Conservation (phyloP, 2,888 invertebrate species). For the Drosophila anomelani region DNA sequence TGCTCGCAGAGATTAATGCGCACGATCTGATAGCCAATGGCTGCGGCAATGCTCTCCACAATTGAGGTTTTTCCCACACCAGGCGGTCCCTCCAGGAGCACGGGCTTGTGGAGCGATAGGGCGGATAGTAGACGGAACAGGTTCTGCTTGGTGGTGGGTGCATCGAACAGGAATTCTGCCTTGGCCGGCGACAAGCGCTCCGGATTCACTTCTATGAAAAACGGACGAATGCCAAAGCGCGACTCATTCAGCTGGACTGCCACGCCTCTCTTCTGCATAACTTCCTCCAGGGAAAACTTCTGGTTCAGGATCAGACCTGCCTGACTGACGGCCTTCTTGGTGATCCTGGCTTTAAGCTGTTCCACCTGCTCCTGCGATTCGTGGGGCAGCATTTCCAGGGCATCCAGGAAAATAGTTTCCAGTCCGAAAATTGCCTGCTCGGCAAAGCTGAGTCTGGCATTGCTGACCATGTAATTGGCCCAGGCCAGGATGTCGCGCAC, state of each 20-base stretch:
- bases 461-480: conserved; percentile 92
- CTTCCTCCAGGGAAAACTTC: conserved; percentile 80
- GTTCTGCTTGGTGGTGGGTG: conserved; percentile 92
- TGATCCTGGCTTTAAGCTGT: conserved; percentile 86
- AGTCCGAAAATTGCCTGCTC: conserved; percentile 95
- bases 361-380: conserved; percentile 87
- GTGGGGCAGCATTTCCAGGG: conserved; percentile 92
- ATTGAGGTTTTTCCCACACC: conserved; percentile 99
- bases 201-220: conserved; percentile 86
- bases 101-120: conserved; percentile 95
- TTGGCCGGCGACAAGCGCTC: conserved; percentile 51
- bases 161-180: conserved; percentile 89
- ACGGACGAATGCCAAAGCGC: conserved; percentile 91
- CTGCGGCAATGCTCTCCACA: conserved; percentile 94
- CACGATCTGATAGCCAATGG: conserved; percentile 92
- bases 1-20: conserved; percentile 99
- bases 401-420: conserved; percentile 95
- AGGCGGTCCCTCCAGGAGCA: conserved; percentile 98
- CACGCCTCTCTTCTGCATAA: conserved; percentile 83
- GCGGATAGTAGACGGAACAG: conserved; percentile 93
- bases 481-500: conserved; percentile 96
- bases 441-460: conserved; percentile 74
- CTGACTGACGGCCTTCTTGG: conserved; percentile 86
- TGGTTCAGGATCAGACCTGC: conserved; percentile 85
- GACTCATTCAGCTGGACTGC: conserved; percentile 53